These are phyloP conservation scores for Beris morrisii DNA, from an alignment of 2,888 invertebrate species.

Conservation along the genomic window DNA sequence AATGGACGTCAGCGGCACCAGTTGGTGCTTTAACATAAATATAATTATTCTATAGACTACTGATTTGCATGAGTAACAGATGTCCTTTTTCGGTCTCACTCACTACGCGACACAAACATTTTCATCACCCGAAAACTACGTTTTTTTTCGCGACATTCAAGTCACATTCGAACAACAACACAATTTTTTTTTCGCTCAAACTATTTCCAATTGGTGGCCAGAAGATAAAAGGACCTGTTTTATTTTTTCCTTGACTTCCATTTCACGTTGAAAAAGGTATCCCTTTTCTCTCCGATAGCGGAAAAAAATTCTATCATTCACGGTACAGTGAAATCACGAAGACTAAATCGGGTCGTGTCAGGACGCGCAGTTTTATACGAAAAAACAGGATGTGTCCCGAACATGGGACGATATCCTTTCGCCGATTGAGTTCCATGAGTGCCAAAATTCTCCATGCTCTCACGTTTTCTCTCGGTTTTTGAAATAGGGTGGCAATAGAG, in stretches of 20 bases:
- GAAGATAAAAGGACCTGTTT: too few species aligned
- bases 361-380: slow-evolving; percentile 39
- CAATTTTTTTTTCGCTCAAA: not conserved
- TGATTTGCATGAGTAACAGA: slow-evolving; percentile 17
- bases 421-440: not conserved
- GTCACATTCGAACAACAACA: too few species aligned
- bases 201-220: not conserved
- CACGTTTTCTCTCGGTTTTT: not conserved
- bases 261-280: too few species aligned
- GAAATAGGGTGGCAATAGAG: too few species aligned
- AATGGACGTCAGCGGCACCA: too few species aligned
- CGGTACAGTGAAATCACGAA: slow-evolving; percentile 37
- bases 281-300: too few species aligned
- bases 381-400: slow-evolving; percentile 34
- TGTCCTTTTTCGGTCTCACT: slow-evolving; percentile 2
- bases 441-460: not conserved
- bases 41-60: too few species aligned
- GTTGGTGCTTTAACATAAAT: too few species aligned
- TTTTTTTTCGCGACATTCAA: too few species aligned
- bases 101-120: too few species aligned
- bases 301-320: slow-evolving; percentile 2
- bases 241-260: too few species aligned
- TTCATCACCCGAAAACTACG: too few species aligned
- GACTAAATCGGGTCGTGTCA: slow-evolving; percentile 37
- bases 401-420: slow-evolving; percentile 24